These are phyloP conservation scores for Tetraodon nigroviridis DNA, from an alignment of 2,113 vertebrate genomes.

Conservation along the genomic window DNA sequence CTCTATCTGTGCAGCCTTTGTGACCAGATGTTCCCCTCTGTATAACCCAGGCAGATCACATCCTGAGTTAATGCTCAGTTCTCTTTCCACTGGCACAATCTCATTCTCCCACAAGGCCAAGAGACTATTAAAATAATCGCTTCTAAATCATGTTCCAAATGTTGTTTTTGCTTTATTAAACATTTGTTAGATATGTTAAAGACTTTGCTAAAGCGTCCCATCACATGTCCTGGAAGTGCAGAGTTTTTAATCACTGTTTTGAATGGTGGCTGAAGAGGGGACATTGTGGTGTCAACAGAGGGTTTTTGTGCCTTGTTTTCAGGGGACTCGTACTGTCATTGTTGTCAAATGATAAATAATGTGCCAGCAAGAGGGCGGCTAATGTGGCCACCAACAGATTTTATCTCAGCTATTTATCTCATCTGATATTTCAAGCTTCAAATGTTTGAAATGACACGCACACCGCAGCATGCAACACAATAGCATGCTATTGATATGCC, in stretches of 20 bases:
- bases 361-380: too few relatives aligned
- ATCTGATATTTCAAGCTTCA: too few relatives aligned
- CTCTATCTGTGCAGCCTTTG: slow-evolving; percentile 40
- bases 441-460: neutral
- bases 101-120: slow-evolving; percentile 2
- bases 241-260: too few relatives aligned
- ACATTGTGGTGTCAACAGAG: too few relatives aligned
- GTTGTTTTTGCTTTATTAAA: neutral
- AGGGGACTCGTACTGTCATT: too few relatives aligned
- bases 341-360: too few relatives aligned
- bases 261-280: too few relatives aligned
- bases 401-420: too few relatives aligned
- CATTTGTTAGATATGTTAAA: neutral
- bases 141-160: neutral
- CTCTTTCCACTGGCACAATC: slow-evolving; percentile 12
- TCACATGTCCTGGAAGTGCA: too few relatives aligned
- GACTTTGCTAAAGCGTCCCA: too few relatives aligned
- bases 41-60: slow-evolving; percentile 35
- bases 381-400: too few relatives aligned
- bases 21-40: slow-evolving; percentile 63
- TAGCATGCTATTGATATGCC: neutral
- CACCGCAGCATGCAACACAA: neutral
- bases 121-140: slow-evolving; percentile 3
- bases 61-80: slow-evolving; percentile 4
- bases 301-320: too few relatives aligned